A percentile compares a stretch with the other conserved stretches of the same genome.
phyloP scores from a whole-genome alignment of 2,888 invertebrate genomes.

The Drosophila colorata region DNA sequence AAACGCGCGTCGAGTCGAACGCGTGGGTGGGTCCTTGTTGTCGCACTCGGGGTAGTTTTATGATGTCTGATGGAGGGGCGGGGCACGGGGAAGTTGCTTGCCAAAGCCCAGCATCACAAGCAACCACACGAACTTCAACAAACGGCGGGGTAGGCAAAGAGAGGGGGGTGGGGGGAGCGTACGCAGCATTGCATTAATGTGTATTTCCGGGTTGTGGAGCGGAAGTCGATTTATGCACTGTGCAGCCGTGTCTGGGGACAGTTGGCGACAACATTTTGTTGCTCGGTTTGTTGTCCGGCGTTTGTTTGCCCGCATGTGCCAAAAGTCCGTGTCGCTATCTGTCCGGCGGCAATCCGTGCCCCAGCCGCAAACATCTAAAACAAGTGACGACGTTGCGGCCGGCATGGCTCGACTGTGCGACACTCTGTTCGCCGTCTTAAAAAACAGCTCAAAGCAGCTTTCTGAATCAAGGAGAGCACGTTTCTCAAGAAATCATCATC shows the following conservation, averaged over 20 bases:
- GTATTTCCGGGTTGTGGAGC: constrained; percentile 68
- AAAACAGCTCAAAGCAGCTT: no score
- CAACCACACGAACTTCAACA: constrained; percentile 64
- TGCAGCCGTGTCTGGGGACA: constrained; percentile 40
- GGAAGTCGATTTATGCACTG: constrained; percentile 73
- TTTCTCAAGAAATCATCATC: background rate
- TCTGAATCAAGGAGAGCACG: no score
- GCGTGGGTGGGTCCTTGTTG: constrained; percentile 17
- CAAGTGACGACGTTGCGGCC: background rate
- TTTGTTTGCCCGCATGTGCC: constrained; percentile 56
- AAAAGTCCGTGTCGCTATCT: constrained; percentile 27
- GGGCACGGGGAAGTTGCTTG: background rate
- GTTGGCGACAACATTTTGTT: constrained; percentile 51
- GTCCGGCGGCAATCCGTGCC: background rate
- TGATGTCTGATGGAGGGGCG: background rate
- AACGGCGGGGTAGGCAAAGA: background rate
- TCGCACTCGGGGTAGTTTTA: constrained; percentile 59
- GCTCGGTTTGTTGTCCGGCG: constrained; percentile 31
- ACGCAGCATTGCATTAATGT: constrained; percentile 73
- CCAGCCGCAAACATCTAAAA: background rate
- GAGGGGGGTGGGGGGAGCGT: constrained; percentile 1
- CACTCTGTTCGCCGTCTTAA: background rate
- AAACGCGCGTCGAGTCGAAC: constrained; percentile 36
- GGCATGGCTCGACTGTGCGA: background rate
- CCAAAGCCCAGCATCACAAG: constrained; percentile 64